phyloP scores from a whole-genome alignment of 2,888 invertebrate genomes.

The Ptilodon capucinus region DNA sequence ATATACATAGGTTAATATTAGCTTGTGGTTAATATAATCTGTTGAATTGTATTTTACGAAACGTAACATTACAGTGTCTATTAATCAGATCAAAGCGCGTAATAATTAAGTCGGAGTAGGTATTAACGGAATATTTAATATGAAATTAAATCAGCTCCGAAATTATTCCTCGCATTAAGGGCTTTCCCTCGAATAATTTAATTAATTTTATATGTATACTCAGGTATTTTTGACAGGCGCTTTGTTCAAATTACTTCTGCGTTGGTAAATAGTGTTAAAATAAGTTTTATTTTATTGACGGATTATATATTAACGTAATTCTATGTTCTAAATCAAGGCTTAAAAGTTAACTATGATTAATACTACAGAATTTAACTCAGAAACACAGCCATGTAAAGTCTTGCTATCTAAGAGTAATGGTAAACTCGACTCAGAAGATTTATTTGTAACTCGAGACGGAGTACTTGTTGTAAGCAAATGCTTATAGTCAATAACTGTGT shows the following conservation, averaged over 20 bases:
- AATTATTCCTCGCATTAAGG: conserved; percentile 6
- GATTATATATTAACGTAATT: no score
- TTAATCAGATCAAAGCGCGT: conserved; percentile 3
- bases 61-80: background rate
- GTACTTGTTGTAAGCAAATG: no score
- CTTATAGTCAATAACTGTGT: background rate
- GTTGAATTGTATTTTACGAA: no score
- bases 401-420: background rate
- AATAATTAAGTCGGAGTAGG: conserved; percentile 5
- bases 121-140: conserved; percentile 5
- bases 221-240: no score
- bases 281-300: no score
- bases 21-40: no score
- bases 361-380: background rate
- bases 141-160: conserved; percentile 5
- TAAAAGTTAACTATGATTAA: background rate
- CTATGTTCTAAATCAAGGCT: no score
- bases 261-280: no score
- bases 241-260: no score
- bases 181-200: background rate
- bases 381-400: background rate
- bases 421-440: background rate
- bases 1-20: no score
- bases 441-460: background rate
- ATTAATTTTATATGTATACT: background rate